Conservation (phyloP, 2,888 invertebrate species). For the Lepidonotus clava region DNA sequence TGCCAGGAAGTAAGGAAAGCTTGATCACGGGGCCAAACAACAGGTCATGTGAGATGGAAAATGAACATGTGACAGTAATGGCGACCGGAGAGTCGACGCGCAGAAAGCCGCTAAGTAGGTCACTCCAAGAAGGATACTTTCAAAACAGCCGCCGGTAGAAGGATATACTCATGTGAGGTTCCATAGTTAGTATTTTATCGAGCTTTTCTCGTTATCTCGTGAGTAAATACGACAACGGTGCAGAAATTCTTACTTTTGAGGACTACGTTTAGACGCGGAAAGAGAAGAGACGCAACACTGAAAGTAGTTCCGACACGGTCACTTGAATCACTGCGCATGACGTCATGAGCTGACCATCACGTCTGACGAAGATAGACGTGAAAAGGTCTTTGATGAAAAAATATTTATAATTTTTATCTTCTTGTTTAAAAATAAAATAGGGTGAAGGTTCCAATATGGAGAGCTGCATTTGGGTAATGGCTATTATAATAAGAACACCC, state of each 20-base stretch:
- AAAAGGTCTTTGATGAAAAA: background rate
- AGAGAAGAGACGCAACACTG: background rate
- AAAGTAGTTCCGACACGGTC: background rate
- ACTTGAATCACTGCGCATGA: background rate
- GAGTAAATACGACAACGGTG: too few relatives aligned
- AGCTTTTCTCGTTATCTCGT: background rate
- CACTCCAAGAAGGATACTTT: background rate
- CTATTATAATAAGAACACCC: too few relatives aligned
- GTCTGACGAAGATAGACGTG: conserved; percentile 15
- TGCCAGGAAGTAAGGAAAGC: conserved; percentile 79
- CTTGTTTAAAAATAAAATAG: too few relatives aligned
- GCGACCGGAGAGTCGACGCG: conserved; percentile 61
- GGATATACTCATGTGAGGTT: too few relatives aligned
- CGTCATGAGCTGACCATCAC: conserved; percentile 30
- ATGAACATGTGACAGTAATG: conserved; percentile 80
- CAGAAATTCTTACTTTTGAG: too few relatives aligned
- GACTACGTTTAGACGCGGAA: background rate
- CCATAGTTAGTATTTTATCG: background rate
- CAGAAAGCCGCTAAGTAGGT: conserved; percentile 48
- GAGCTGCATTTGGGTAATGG: too few relatives aligned
- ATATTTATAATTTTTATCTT: too few relatives aligned
- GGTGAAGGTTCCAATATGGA: too few relatives aligned
- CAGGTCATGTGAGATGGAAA: conserved; percentile 81
- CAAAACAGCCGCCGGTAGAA: background rate
- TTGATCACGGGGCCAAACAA: conserved; percentile 82